Conservation (phyloP, 2,797 vertebrate genomes). For the Eupleurogrammus muticus region DNA sequence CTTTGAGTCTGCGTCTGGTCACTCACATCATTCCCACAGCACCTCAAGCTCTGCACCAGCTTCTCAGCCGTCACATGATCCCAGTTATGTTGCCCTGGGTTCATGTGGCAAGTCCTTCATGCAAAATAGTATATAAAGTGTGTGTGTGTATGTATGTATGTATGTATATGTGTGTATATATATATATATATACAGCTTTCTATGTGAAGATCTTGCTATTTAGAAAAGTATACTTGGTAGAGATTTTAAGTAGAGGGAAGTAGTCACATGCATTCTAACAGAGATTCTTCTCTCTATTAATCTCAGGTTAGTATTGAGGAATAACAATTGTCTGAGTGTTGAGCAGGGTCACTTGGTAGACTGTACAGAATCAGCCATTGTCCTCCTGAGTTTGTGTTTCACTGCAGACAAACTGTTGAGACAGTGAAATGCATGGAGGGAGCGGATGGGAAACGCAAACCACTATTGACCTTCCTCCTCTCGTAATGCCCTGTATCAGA, state of each 20-base stretch:
- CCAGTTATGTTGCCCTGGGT: conserved; percentile 42
- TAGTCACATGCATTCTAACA: neutral
- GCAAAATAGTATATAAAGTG: neutral
- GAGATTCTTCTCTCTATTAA: conserved; percentile 9
- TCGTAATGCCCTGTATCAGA: conserved; percentile 20
- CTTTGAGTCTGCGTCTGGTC: neutral
- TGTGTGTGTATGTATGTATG: too few species aligned
- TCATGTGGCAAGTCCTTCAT: conserved; percentile 39
- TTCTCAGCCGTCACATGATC: conserved; percentile 70
- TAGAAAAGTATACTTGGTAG: conserved; percentile 1
- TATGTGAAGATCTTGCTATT: neutral
- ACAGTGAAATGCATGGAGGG: neutral
- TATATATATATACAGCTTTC: neutral
- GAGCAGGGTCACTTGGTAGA: neutral
- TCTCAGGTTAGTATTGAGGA: neutral
- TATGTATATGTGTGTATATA: too few species aligned
- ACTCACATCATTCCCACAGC: conserved; percentile 17
- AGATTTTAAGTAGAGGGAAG: neutral
- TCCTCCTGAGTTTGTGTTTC: conserved; percentile 14
- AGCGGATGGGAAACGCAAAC: conserved; percentile 9
- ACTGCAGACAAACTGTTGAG: neutral
- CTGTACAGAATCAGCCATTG: conserved; percentile 5
- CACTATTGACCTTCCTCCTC: conserved; percentile 8
- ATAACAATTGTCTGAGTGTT: neutral
- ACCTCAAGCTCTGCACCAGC: conserved; percentile 8